These are phyloP conservation scores for Pseudomyrmex dendroicus DNA, from an alignment of 1,140 invertebrate species.

Conservation along the genomic window DNA sequence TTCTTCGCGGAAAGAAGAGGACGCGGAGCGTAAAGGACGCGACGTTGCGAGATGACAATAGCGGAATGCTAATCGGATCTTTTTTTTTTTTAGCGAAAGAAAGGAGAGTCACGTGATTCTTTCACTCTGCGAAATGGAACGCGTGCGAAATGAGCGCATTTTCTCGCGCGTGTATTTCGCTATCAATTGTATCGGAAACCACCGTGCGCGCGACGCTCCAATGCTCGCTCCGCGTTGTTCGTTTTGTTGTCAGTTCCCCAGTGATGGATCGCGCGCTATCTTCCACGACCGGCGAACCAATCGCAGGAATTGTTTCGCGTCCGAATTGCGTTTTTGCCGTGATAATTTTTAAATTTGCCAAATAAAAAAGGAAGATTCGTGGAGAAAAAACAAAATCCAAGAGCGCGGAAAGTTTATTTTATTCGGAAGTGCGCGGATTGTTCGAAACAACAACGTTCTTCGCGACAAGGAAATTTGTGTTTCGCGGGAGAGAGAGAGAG, in stretches of 20 bases:
- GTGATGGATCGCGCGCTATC: slow-evolving; percentile 52
- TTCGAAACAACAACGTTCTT: neutral
- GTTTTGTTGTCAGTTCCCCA: slow-evolving; percentile 38
- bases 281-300: slow-evolving; percentile 11
- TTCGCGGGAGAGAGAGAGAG: neutral
- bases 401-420: too few relatives aligned
- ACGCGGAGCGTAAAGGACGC: slow-evolving; percentile 3
- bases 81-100: neutral
- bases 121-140: neutral
- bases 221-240: slow-evolving; percentile 22
- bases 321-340: neutral
- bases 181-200: slow-evolving; percentile 20
- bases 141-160: slow-evolving; percentile 2
- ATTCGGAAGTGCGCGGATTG: neutral
- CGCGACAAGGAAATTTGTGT: slow-evolving; percentile 1
- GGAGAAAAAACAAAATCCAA: too few relatives aligned
- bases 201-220: slow-evolving; percentile 19
- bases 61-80: slow-evolving; percentile 24
- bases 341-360: slow-evolving; percentile 24
- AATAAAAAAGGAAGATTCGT: too few relatives aligned
- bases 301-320: slow-evolving; percentile 13
- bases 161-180: slow-evolving; percentile 2
- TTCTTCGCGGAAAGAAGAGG: slow-evolving; percentile 5
- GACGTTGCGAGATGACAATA: neutral
- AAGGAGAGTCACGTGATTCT: slow-evolving; percentile 7